Base-by-base conservation (phyloP, 1,140 invertebrate genomes). In the Plutomurus gul region DNA sequence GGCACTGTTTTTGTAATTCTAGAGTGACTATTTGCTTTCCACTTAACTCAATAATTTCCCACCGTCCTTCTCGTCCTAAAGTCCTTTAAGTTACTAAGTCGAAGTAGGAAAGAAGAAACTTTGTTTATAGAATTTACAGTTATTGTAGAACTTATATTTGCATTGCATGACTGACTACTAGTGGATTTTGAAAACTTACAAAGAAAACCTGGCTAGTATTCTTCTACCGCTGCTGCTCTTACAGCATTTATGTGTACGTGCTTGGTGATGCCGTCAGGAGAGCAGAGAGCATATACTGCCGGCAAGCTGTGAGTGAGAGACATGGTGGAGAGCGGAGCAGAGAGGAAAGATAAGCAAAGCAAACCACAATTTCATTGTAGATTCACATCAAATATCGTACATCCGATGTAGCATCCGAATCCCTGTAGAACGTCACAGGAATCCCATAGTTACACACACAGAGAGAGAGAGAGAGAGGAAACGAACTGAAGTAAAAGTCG, bases 341-440 rank as follows among this genome's bases (percentile, higher is more conserved):
- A 65, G 36, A 36, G 13, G 27, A 65, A 65, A 65, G 7, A 7
- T 18, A 49, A 18, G 22, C 25, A 65, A 65, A 65, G 22, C 27
- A 65, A 65, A 30, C 56, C 56, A 33, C 56, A 33, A 30, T 65
- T 65, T 65, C 27, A 65, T 65, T 65, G 56, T 65, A 65, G 56
- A 65, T 65, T 65, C 56, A 65, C 56, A n/a, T 65, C 56, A 65
- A 65, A 65, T 65, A 65, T 65, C 56, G 56, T 30, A 65, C 56
- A 65, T 65, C 56, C 56, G 56, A n/a, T 65, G 56, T n/a, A 65
- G 56, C 56, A 65, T 65, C 56, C 56, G 56, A 65, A 65, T 65
- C 56, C 56, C 56, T 65, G 56, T 65, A 65, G 56, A 65, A 65
- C 56, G 36, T 65, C 27, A 65, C 10, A 33, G 16, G 51, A 65